phyloP scores from a whole-genome alignment of 2,113 vertebrate species.

The Sphaerodactylus townsendi region DNA sequence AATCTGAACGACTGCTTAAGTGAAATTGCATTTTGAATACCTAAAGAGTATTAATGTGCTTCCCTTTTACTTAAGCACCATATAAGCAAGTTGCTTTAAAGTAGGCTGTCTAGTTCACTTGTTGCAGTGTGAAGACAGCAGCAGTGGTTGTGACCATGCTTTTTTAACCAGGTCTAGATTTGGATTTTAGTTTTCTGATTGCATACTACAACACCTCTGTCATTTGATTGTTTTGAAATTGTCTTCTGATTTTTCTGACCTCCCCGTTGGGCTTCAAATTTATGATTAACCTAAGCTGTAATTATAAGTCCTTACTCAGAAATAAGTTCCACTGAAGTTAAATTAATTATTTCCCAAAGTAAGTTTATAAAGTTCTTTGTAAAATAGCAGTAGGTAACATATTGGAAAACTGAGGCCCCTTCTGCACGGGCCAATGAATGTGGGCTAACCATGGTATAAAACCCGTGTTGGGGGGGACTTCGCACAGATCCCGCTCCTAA shows the following conservation, averaged over 20 bases:
- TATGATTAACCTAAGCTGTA: neutral
- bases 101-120: conserved; percentile 40
- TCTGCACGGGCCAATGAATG: no score
- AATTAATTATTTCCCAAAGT: conserved; percentile 9
- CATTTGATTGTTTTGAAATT: neutral
- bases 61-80: conserved; percentile 40
- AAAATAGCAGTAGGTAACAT: neutral
- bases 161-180: conserved; percentile 59
- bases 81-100: conserved; percentile 54
- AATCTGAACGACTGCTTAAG: neutral
- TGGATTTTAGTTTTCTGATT: conserved; percentile 20
- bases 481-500: no score
- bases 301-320: neutral
- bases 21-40: conserved; percentile 25
- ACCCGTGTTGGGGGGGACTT: no score
- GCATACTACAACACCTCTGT: neutral
- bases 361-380: neutral
- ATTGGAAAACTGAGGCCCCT: neutral
- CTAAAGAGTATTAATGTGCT: conserved; percentile 14
- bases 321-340: neutral
- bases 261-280: neutral
- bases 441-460: no score
- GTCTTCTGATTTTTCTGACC: neutral
- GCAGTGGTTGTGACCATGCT: conserved; percentile 66
- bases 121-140: conserved; percentile 40